These are phyloP conservation scores for Lophochroa leadbeateri DNA, from an alignment of 2,113 vertebrate species.

Conservation along the genomic window DNA sequence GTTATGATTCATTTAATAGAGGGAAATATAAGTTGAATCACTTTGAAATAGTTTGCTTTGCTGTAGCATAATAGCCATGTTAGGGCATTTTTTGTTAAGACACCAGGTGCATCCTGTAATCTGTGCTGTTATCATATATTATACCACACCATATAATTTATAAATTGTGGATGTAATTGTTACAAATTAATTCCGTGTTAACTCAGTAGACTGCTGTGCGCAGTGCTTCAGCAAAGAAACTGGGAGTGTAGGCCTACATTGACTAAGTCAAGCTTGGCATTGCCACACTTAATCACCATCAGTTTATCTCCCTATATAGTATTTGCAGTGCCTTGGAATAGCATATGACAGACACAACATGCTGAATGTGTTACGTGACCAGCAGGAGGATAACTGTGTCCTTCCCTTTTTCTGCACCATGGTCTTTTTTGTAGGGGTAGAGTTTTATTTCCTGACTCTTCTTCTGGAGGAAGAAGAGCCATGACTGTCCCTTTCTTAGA, in stretches of 20 bases:
- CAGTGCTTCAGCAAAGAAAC: background rate
- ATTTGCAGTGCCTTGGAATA: background rate
- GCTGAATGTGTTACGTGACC: fast-evolving
- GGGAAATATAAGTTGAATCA: conserved; percentile 10
- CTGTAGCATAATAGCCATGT: conserved; percentile 21
- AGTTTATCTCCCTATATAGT: background rate
- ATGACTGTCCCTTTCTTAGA: background rate
- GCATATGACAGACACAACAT: fast-evolving
- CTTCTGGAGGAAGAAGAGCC: background rate
- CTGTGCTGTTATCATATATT: conserved; percentile 43
- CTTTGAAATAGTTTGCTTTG: conserved; percentile 49
- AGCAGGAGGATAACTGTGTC: background rate
- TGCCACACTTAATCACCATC: background rate
- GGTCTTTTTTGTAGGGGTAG: fast-evolving
- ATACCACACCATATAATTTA: conserved; percentile 60
- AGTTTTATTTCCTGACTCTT: background rate
- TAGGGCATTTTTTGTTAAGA: conserved; percentile 51
- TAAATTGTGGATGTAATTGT: conserved; percentile 53
- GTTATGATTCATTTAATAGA: conserved; percentile 57
- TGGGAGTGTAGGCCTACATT: background rate
- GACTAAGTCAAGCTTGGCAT: background rate
- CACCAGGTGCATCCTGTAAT: conserved; percentile 35
- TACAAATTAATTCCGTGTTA: conserved; percentile 56
- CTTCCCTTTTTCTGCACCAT: background rate
- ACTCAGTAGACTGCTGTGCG: background rate